Evolutionary conservation across 2,888 invertebrate species (phyloP).

Genomic region (Diploptera punctata): DNA sequence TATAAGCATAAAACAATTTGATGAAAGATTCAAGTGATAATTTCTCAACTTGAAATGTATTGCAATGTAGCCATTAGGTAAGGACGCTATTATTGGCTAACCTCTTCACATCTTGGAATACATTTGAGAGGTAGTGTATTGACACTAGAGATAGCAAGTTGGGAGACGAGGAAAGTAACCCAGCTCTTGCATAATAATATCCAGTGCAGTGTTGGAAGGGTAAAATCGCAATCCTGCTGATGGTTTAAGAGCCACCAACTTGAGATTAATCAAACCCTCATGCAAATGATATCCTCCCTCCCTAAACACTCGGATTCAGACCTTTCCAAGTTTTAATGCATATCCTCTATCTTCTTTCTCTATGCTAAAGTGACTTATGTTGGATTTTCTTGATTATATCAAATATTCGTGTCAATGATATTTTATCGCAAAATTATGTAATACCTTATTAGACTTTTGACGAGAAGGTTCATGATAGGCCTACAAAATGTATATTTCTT

Average conservation of each 20-base stretch:
- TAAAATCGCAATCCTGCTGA: neutral
- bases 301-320: too few species aligned
- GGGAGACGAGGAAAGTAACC: neutral
- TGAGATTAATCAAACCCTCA: slow-evolving; percentile 18
- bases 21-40: too few species aligned
- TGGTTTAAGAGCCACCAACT: neutral
- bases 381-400: too few species aligned
- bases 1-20: too few species aligned
- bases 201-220: neutral
- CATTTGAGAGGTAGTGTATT: neutral
- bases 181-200: neutral
- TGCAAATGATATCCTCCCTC: slow-evolving; percentile 11
- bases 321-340: slow-evolving; percentile 1
- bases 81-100: neutral
- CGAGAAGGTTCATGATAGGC: too few species aligned
- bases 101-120: neutral
- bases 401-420: too few species aligned
- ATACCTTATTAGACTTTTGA: too few species aligned
- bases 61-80: neutral
- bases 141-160: neutral
- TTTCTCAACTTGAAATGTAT: neutral
- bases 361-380: neutral
- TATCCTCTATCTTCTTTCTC: neutral
- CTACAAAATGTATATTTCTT: too few species aligned
- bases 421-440: too few species aligned